Evolutionary conservation across 2,888 invertebrate genomes (phyloP).

Genomic region (Metalampra italica): DNA sequence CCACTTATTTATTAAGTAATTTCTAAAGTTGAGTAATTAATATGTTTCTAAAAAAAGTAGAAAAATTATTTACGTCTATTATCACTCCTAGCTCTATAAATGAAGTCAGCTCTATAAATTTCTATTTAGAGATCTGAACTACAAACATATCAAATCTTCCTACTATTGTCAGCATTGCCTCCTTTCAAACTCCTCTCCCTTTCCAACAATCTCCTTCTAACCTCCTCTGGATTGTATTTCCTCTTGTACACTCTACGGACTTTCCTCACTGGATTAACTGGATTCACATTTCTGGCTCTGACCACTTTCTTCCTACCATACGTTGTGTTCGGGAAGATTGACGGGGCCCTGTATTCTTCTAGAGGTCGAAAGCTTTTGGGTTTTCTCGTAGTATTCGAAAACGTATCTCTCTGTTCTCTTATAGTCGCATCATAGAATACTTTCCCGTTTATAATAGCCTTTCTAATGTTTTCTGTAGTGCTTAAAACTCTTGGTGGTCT

Average conservation of each 20-base stretch:
- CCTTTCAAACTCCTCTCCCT: constrained; percentile 52
- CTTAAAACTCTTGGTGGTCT: constrained; percentile 62
- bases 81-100: too few species aligned
- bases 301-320: constrained; percentile 51
- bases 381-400: constrained; percentile 23
- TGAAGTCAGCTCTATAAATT: too few species aligned
- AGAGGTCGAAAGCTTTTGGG: constrained; percentile 28
- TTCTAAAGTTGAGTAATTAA: not conserved
- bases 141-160: constrained; percentile 10
- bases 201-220: constrained; percentile 67
- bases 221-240: constrained; percentile 73
- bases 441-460: constrained; percentile 69
- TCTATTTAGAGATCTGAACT: not conserved
- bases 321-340: constrained; percentile 36
- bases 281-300: constrained; percentile 45
- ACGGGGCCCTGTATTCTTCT: constrained; percentile 40
- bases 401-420: constrained; percentile 55
- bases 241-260: constrained; percentile 66
- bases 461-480: constrained; percentile 64
- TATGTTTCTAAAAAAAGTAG: not conserved
- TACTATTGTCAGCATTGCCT: constrained; percentile 20
- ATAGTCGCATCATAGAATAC: constrained; percentile 69
- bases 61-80: not conserved
- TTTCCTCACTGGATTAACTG: constrained; percentile 56
- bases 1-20: not conserved